Base-by-base conservation (phyloP, 2,797 vertebrate species). In the Dallia pectoralis region DNA sequence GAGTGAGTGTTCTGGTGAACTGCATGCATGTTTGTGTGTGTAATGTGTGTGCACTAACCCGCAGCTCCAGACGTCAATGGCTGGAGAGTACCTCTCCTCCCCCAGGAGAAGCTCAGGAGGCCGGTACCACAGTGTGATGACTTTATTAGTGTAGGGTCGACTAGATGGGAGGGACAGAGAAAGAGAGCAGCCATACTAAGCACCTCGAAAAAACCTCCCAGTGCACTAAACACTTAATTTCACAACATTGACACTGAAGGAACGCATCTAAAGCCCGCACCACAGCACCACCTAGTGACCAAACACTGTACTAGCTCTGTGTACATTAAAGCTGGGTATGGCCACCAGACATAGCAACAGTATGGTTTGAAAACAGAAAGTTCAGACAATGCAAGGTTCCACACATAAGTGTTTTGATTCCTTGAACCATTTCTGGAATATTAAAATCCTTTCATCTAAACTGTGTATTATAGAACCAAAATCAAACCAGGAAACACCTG, bases 1-100 rank as follows among this genome's bases (percentile, higher is more conserved):
- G 16, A 53, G n/a, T 12, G n/a, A 56, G 53, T 25, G 53, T 56
- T 56, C 53, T 25, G n/a, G n/a, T n/a, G n/a, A 3, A 56, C 25
- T 56, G 53, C 12, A 22, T 56, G 4, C 11, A 7, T 56, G 53
- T 25, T 16, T 53, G 49, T 51, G 49, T n/a, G 53, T 25, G 15
- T 5, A 49, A 18, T 49, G 53, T 1, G 53, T 56, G 22, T 30
- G 62, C 4, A 71, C 95, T 94, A 87, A 96, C 95, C 95, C 95
- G 82, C 95, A 96, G 81, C 95, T 96, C 95, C 95, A 96, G 47
- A 96, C 95, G 47, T 96, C 95, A 67, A 96, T 96, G 83, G 95
- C 95, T 8, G 95, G 95, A 8, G 94, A 94, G 74, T 96, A 96
- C 62, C 95, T 92, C 70, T 96, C 95, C 83, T 96, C 95, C 33